Conservation (phyloP, 2,888 invertebrate genomes). For the Cephus nigrinus region DNA sequence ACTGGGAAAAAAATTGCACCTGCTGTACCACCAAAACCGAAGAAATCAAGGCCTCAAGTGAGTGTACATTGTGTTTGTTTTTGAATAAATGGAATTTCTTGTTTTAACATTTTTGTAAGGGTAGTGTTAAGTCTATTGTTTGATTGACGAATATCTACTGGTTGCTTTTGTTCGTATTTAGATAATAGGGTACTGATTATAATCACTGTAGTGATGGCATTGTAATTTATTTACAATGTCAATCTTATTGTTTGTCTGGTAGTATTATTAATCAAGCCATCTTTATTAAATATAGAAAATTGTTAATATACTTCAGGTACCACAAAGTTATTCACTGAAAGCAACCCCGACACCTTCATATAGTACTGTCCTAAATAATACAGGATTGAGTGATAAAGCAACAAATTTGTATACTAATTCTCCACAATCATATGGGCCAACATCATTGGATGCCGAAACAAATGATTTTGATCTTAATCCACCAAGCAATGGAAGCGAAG, state of each 20-base stretch:
- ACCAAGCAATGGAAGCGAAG: conserved; percentile 45
- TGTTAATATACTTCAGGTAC: conserved; percentile 72
- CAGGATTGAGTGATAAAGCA: conserved; percentile 53
- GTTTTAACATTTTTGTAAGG: background rate
- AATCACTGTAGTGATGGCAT: no score
- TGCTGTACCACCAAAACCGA: conserved; percentile 83
- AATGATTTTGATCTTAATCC: conserved; percentile 50
- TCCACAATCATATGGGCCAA: conserved; percentile 54
- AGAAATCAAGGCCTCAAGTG: conserved; percentile 72
- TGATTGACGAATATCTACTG: background rate
- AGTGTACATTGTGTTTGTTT: conserved; percentile 22
- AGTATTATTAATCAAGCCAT: background rate
- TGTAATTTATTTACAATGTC: background rate
- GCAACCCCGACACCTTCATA: conserved; percentile 80
- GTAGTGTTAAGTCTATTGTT: background rate
- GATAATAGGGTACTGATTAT: background rate
- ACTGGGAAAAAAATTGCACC: conserved; percentile 77
- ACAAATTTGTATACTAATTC: conserved; percentile 61
- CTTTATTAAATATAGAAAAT: conserved; percentile 13
- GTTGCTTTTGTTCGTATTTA: background rate
- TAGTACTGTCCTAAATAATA: conserved; percentile 75
- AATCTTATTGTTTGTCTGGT: background rate
- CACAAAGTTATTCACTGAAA: conserved; percentile 79
- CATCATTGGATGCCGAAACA: conserved; percentile 48
- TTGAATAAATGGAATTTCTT: conserved; percentile 4